phyloP scores from a whole-genome alignment of 2,113 vertebrate genomes.

The Catharus bicknelli region DNA sequence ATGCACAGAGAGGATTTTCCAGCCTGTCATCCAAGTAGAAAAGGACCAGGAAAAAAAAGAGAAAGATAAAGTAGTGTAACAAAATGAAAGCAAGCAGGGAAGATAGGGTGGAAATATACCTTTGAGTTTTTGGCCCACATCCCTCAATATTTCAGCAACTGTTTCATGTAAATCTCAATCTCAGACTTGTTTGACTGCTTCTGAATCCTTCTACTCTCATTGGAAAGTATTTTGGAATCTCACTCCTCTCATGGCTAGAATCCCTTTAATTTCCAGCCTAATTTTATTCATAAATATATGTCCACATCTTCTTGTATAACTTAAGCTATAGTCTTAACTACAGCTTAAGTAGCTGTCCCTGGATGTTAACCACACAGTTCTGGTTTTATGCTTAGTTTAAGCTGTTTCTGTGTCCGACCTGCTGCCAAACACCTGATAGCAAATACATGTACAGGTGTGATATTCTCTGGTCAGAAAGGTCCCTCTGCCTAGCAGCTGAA shows the following conservation, averaged over 20 bases:
- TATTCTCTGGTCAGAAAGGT: neutral
- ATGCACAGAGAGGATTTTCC: neutral
- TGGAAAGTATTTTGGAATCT: constrained; percentile 11
- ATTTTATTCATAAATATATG: constrained; percentile 13
- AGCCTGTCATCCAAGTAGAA: neutral
- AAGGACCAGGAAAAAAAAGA: neutral
- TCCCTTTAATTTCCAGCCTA: constrained; percentile 12
- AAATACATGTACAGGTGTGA: neutral
- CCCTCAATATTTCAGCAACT: neutral
- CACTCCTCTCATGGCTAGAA: neutral
- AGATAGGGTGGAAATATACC: neutral
- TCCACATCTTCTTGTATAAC: neutral
- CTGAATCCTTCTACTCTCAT: neutral
- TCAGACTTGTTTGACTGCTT: neutral
- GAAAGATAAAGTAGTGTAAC: neutral
- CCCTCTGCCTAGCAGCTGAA: neutral
- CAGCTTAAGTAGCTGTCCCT: neutral
- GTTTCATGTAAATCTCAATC: neutral
- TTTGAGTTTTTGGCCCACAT: neutral
- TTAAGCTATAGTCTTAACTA: neutral
- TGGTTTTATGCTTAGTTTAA: neutral
- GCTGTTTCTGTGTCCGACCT: neutral
- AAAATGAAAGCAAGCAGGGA: neutral
- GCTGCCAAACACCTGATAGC: neutral
- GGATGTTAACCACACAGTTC: neutral